Conservation (phyloP, 2,113 vertebrate species). For the Callipepla squamata region DNA sequence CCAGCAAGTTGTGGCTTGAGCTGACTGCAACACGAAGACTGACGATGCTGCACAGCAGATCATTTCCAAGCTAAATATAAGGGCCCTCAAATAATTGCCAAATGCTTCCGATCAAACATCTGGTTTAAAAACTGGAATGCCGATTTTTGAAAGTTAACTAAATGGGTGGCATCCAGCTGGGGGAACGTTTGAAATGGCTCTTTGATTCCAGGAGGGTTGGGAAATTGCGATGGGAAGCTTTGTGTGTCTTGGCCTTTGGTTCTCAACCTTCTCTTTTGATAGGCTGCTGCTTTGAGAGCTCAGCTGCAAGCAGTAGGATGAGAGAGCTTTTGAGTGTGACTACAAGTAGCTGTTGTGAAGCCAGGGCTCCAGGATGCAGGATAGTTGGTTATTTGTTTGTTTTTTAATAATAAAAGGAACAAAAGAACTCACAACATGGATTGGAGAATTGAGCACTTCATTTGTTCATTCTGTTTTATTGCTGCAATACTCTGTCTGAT, state of each 20-base stretch:
- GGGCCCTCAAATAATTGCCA: not conserved
- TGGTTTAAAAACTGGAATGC: not conserved
- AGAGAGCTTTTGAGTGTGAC: accelerated
- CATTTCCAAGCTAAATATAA: not conserved
- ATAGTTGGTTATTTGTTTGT: accelerated
- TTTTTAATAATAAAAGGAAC: not conserved
- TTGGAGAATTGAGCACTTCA: not conserved
- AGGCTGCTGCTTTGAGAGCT: not conserved
- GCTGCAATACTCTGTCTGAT: constrained; percentile 7
- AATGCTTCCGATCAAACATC: not conserved
- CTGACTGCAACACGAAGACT: too few species aligned
- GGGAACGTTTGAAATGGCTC: accelerated
- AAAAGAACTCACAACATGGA: not conserved
- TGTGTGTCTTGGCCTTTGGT: accelerated
- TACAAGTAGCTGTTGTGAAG: too few species aligned
- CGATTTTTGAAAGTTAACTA: not conserved
- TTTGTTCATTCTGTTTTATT: not conserved
- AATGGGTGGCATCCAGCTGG: accelerated
- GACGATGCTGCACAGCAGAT: not conserved
- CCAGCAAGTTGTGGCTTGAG: too few species aligned
- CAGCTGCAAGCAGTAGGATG: accelerated
- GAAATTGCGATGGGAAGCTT: accelerated
- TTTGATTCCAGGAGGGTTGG: accelerated
- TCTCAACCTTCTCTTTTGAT: accelerated
- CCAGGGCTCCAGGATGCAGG: too few species aligned